These are phyloP conservation scores for Lycopodina hypogea DNA, from an alignment of 37 sponge, comb jelly and placozoan species.

Conservation along the genomic window DNA sequence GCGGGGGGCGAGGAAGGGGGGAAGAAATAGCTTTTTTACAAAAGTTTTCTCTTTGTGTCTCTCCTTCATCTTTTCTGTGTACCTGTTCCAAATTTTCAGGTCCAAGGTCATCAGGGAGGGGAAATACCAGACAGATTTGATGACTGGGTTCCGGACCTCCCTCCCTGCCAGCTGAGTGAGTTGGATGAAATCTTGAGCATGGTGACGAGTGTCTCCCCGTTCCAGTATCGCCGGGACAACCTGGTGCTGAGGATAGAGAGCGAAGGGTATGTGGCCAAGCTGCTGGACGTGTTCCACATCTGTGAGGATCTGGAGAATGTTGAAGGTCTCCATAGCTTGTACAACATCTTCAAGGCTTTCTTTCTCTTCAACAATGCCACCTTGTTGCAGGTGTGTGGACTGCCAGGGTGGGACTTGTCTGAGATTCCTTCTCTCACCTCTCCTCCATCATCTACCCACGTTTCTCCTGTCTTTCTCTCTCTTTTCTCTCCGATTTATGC, in stretches of 20 bases:
- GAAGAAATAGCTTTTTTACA: too few relatives aligned
- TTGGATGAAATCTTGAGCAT: constrained; percentile 70
- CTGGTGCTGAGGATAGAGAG: constrained; percentile 64
- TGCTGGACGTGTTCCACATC: constrained; percentile 92
- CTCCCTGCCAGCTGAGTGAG: constrained; percentile 86
- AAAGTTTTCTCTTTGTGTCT: not conserved
- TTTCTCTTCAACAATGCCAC: constrained; percentile 82
- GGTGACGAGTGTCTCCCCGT: constrained; percentile 39
- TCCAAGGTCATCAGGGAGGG: constrained; percentile 57
- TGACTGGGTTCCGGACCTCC: constrained; percentile 73
- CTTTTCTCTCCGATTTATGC: too few relatives aligned
- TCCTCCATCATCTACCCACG: too few relatives aligned
- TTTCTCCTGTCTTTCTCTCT: too few relatives aligned
- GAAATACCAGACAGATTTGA: constrained; percentile 47
- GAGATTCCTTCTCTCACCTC: too few relatives aligned
- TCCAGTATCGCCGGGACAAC: constrained; percentile 28
- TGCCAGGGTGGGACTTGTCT: too few relatives aligned
- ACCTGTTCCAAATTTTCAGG: constrained; percentile 25
- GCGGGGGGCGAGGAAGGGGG: too few relatives aligned
- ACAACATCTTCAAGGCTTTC: constrained; percentile 81
- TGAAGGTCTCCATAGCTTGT: constrained; percentile 81
- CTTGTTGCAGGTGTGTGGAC: constrained; percentile 44
- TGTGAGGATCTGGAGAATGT: constrained; percentile 93
- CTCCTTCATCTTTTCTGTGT: too few relatives aligned
- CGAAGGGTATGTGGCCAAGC: constrained; percentile 76